A percentile compares a stretch with the other conserved stretches of the same genome.
These are phyloP conservation scores for Buceros bicornis DNA, from an alignment of 2,797 vertebrate genomes.

Conservation along the genomic window DNA sequence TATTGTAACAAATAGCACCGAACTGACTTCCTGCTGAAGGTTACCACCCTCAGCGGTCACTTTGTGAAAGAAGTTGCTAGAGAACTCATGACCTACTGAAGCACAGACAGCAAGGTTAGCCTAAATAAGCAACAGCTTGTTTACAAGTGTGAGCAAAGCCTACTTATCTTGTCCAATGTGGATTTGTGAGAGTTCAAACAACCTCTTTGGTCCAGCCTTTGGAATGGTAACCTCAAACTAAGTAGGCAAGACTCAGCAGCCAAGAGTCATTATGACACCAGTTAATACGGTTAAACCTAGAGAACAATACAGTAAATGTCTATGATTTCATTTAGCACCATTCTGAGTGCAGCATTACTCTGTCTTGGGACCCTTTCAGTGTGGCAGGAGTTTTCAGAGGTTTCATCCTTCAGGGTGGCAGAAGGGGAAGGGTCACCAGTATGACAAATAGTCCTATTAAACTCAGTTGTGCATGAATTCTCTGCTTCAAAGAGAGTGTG, in stretches of 20 bases:
- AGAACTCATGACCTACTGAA: background rate
- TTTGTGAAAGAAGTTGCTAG: background rate
- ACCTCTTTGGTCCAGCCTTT: background rate
- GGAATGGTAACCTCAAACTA: background rate
- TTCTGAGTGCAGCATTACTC: background rate
- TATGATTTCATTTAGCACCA: background rate
- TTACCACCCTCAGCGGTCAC: background rate
- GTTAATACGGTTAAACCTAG: background rate
- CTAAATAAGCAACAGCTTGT: background rate
- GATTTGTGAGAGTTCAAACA: background rate
- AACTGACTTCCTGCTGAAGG: background rate
- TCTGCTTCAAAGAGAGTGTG: background rate
- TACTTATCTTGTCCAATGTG: background rate
- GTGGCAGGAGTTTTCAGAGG: background rate
- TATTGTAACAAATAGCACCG: background rate
- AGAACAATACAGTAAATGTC: background rate
- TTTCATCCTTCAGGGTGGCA: background rate
- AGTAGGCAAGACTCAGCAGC: background rate
- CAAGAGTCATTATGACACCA: background rate
- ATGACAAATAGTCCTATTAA: background rate
- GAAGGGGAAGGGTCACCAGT: background rate
- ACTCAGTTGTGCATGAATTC: background rate
- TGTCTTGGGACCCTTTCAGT: background rate
- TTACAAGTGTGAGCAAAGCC: background rate
- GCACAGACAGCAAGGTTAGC: background rate